These are phyloP conservation scores for Spheniscus mendiculus DNA, from an alignment of 2,113 vertebrate genomes.

Conservation along the genomic window DNA sequence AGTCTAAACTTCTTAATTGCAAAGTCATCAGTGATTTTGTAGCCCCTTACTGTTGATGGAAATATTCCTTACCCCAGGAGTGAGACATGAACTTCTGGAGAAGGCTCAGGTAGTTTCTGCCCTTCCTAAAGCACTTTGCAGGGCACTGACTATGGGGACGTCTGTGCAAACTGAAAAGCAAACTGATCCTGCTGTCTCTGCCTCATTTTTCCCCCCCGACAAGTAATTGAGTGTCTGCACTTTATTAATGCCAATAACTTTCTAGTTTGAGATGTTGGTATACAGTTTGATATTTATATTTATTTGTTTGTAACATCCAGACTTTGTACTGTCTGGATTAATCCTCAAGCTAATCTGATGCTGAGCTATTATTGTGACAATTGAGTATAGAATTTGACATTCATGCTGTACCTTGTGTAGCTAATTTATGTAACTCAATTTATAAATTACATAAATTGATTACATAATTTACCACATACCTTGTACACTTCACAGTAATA, in stretches of 20 bases:
- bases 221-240: not conserved
- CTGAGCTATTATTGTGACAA: slow-evolving; percentile 50
- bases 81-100: not conserved
- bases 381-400: slow-evolving; percentile 52
- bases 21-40: not conserved
- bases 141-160: not conserved
- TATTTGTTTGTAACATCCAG: slow-evolving; percentile 41
- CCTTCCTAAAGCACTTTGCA: not conserved
- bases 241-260: slow-evolving; percentile 40
- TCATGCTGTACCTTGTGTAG: slow-evolving; percentile 42
- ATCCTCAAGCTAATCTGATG: slow-evolving; percentile 39
- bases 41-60: not conserved
- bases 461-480: slow-evolving; percentile 60
- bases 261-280: slow-evolving; percentile 15
- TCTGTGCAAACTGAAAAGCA: not conserved
- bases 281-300: slow-evolving; percentile 42
- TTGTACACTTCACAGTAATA: slow-evolving; percentile 55
- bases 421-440: slow-evolving; percentile 65
- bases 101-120: not conserved
- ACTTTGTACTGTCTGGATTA: slow-evolving; percentile 28
- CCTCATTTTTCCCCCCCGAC: not conserved
- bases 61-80: not conserved
- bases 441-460: slow-evolving; percentile 64
- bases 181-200: not conserved
- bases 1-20: not conserved